phyloP scores from a whole-genome alignment of 64 coral and sea anemone genomes.

The Montipora sp. region DNA sequence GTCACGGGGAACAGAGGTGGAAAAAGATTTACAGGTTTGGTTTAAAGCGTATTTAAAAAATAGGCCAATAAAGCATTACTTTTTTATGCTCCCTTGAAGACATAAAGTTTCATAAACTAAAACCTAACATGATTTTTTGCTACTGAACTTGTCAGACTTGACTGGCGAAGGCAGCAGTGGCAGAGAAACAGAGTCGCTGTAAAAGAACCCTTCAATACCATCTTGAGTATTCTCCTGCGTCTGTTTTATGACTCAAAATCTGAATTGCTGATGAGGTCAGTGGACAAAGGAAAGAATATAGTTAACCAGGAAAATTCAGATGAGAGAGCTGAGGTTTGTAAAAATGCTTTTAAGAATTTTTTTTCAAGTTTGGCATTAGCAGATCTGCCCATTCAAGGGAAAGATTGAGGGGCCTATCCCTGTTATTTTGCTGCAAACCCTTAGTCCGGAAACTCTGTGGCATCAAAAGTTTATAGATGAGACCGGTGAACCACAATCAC shows the following conservation, averaged over 20 bases:
- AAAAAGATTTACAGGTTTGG: conserved; percentile 44
- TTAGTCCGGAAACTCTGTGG: too few species aligned
- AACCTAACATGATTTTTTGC: neutral
- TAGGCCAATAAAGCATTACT: neutral
- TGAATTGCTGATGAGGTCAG: conserved; percentile 41
- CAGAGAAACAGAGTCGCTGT: conserved; percentile 25
- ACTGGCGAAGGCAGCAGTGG: conserved; percentile 61
- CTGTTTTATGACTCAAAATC: conserved; percentile 54
- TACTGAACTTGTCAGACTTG: conserved; percentile 25
- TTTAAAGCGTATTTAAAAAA: neutral
- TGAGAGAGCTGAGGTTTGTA: conserved; percentile 37
- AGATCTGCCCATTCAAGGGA: neutral
- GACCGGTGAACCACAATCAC: too few species aligned
- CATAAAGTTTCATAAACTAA: neutral
- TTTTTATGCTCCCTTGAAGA: too few species aligned
- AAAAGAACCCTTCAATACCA: conserved; percentile 38
- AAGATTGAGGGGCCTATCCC: too few species aligned
- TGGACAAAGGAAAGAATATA: conserved; percentile 19
- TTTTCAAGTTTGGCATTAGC: neutral
- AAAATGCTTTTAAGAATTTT: neutral
- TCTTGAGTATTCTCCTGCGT: conserved; percentile 31
- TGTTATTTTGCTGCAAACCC: too few species aligned
- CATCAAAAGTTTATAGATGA: too few species aligned
- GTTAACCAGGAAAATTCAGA: conserved; percentile 1
- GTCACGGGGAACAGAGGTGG: conserved; percentile 3